These are phyloP conservation scores for Chloroceryle aenea DNA, from an alignment of 2,113 vertebrate species.

Conservation along the genomic window DNA sequence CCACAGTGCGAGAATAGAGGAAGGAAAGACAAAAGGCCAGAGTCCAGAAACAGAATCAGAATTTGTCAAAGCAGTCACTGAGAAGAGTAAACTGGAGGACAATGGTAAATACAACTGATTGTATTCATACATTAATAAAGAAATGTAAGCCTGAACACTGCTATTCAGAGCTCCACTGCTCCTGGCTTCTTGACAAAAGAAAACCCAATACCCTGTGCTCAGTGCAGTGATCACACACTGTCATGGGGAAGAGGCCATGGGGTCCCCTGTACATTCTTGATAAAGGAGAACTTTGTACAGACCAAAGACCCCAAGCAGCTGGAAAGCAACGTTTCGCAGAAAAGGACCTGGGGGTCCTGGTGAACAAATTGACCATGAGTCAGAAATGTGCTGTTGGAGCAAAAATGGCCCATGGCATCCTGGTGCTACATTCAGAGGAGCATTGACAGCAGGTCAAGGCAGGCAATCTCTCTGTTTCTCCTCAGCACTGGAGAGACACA, in stretches of 20 bases:
- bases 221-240: background rate
- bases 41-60: background rate
- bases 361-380: background rate
- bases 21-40: background rate
- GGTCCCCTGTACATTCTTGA: background rate
- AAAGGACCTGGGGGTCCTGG: background rate
- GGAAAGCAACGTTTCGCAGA: background rate
- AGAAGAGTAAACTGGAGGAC: slow-evolving; percentile 23
- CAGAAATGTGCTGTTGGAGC: background rate
- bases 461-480: background rate
- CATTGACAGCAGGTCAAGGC: background rate
- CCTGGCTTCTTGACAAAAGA: background rate
- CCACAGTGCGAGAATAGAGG: background rate
- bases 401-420: background rate
- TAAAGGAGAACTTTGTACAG: background rate
- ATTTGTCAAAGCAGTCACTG: background rate
- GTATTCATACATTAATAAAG: background rate
- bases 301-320: background rate
- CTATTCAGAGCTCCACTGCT: background rate
- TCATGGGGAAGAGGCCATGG: background rate
- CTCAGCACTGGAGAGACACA: background rate
- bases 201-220: background rate
- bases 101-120: slow-evolving; percentile 26
- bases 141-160: background rate
- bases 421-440: background rate